Conservation (phyloP, 2,888 invertebrate species). For the Pyrocoelia pectoralis region DNA sequence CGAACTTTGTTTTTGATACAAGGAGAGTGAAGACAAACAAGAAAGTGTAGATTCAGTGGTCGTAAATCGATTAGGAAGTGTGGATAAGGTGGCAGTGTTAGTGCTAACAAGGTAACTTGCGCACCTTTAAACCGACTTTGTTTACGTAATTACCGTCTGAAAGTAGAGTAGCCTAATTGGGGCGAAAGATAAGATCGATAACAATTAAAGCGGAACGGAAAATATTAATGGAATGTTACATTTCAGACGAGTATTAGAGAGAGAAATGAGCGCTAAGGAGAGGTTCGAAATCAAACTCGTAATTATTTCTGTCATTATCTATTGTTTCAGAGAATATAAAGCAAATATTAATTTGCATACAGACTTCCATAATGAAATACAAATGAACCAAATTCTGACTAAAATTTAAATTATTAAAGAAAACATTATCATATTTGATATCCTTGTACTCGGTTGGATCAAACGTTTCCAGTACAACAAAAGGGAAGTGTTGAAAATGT, state of each 20-base stretch:
- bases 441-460: not conserved
- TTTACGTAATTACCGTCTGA: slow-evolving; percentile 2
- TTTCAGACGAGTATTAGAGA: slow-evolving; percentile 21
- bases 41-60: not conserved
- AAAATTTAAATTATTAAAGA: not conserved
- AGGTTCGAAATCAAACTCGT: slow-evolving; percentile 29
- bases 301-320: slow-evolving; percentile 34
- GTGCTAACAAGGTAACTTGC: not conserved
- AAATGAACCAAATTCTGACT: slow-evolving; percentile 1
- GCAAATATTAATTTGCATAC: slow-evolving; percentile 33
- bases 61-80: slow-evolving; percentile 15
- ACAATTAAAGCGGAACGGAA: slow-evolving; percentile 7
- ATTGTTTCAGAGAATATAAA: slow-evolving; percentile 29
- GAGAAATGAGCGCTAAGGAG: slow-evolving; percentile 20
- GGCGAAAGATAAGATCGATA: not conserved
- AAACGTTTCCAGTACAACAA: not conserved
- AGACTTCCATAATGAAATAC: slow-evolving; percentile 10
- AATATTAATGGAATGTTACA: slow-evolving; percentile 20
- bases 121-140: not conserved
- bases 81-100: not conserved
- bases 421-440: not conserved
- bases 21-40: slow-evolving; percentile 27
- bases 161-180: not conserved
- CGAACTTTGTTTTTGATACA: slow-evolving; percentile 21
- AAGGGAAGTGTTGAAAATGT: not conserved